phyloP scores from a whole-genome alignment of 2,113 vertebrate genomes.

The Bucco capensis region DNA sequence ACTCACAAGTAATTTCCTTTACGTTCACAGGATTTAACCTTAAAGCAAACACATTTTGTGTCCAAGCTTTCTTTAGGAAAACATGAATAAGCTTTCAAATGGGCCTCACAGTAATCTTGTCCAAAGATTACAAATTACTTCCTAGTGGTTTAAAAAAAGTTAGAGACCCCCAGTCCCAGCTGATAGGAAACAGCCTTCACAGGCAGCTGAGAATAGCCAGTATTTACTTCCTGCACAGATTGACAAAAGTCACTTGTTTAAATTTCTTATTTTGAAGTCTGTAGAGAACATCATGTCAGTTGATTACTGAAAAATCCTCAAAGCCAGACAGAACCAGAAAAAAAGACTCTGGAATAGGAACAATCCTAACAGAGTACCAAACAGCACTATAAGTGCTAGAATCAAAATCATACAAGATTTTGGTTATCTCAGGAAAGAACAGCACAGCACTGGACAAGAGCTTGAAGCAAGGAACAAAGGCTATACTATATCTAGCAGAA shows the following conservation, averaged over 20 bases:
- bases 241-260: not conserved
- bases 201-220: slow-evolving; percentile 11
- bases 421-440: not conserved
- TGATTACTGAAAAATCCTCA: not conserved
- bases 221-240: slow-evolving; percentile 9
- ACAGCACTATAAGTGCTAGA: not conserved
- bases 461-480: not conserved
- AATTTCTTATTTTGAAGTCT: not conserved
- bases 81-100: slow-evolving; percentile 41
- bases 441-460: not conserved
- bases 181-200: slow-evolving; percentile 34
- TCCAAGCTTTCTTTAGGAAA: slow-evolving; percentile 52
- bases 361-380: not conserved
- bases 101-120: slow-evolving; percentile 12
- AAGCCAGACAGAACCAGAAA: not conserved
- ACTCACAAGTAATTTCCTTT: slow-evolving; percentile 45
- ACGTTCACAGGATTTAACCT: slow-evolving; percentile 48
- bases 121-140: slow-evolving; percentile 67
- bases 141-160: slow-evolving; percentile 42
- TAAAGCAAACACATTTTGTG: slow-evolving; percentile 48
- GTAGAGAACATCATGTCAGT: not conserved
- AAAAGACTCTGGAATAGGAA: not conserved
- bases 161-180: slow-evolving; percentile 29
- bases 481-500: not conserved
- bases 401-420: not conserved